A percentile compares a stretch with the other conserved stretches of the same genome.
Conservation (phyloP, 2,113 vertebrate genomes). For the Clarias macrocephalus region DNA sequence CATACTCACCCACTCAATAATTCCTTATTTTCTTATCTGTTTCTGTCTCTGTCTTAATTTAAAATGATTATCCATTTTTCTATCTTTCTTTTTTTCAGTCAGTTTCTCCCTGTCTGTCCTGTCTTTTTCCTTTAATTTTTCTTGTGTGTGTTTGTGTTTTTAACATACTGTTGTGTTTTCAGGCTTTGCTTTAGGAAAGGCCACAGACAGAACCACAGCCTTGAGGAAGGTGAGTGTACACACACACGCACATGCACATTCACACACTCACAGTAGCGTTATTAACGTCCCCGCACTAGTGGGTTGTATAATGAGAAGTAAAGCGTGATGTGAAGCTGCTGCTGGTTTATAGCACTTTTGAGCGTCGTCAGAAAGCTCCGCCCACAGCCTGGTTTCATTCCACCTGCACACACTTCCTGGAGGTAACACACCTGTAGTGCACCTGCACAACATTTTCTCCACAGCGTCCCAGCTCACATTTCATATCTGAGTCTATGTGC, state of each 20-base stretch:
- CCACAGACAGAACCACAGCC: constrained; percentile 80
- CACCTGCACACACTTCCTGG: too few species aligned
- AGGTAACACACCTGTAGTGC: too few species aligned
- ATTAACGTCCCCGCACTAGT: neutral
- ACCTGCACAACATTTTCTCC: too few species aligned
- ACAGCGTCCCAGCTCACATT: too few species aligned
- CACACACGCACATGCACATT: neutral
- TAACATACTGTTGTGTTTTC: constrained; percentile 26
- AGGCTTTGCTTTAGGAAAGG: constrained; percentile 95
- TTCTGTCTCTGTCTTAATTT: neutral
- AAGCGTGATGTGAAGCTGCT: neutral
- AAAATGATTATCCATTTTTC: neutral
- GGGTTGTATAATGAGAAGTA: neutral
- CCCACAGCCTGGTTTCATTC: too few species aligned
- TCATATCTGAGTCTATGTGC: too few species aligned
- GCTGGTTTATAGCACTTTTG: too few species aligned
- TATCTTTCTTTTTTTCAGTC: neutral
- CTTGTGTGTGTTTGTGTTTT: constrained; percentile 6
- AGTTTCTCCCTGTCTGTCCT: neutral
- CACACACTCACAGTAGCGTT: neutral
- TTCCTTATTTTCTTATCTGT: too few species aligned
- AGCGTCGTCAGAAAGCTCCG: too few species aligned
- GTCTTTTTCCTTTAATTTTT: neutral
- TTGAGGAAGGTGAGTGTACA: constrained; percentile 82
- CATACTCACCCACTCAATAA: too few species aligned